Evolutionary conservation across 2,797 vertebrate genomes (phyloP).

Genomic region (Sitta carolinensis): DNA sequence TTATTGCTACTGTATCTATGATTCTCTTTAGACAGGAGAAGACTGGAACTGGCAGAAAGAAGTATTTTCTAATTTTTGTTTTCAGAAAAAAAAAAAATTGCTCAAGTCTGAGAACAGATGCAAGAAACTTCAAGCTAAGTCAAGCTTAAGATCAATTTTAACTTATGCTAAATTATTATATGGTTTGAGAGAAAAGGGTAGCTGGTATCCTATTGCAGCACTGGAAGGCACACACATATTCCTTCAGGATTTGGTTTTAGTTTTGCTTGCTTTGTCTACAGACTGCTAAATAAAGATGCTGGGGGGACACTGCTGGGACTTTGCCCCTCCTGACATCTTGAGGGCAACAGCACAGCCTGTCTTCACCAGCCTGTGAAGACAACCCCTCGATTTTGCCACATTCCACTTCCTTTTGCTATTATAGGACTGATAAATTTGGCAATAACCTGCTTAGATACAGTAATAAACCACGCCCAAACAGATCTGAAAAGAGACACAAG

Average conservation of each 20-base stretch:
- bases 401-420: not conserved
- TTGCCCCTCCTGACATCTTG: not conserved
- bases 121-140: not conserved
- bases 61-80: not conserved
- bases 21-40: not conserved
- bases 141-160: not conserved
- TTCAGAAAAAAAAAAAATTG: not conserved
- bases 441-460: not conserved
- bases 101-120: not conserved
- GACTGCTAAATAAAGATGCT: not conserved
- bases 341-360: not conserved
- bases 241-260: not conserved
- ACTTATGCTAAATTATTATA: fast-evolving
- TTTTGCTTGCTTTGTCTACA: not conserved
- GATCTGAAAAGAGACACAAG: not conserved
- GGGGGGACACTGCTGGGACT: not conserved
- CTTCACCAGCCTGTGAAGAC: not conserved
- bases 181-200: not conserved
- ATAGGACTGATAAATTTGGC: not conserved
- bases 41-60: not conserved
- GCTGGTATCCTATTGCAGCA: not conserved
- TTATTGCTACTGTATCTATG: not conserved
- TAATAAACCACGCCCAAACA: not conserved
- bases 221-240: fast-evolving
- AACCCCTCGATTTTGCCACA: not conserved